Evolutionary conservation across 2,888 invertebrate species (phyloP).

Genomic region (Acanthosoma haemorrhoidale): DNA sequence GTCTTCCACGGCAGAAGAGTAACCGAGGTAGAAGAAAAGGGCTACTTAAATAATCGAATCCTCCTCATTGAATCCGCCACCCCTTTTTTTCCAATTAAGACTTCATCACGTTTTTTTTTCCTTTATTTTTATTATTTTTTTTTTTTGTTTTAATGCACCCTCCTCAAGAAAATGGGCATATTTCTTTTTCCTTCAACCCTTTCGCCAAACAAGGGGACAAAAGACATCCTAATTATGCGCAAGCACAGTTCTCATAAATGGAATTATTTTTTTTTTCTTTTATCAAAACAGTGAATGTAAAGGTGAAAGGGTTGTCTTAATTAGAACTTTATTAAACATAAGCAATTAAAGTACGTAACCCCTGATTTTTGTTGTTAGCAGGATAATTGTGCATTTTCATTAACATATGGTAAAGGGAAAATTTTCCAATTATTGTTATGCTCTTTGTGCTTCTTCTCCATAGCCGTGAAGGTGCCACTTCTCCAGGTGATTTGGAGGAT

Average conservation of each 20-base stretch:
- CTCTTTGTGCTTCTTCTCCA: too few relatives aligned
- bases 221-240: conserved; percentile 27
- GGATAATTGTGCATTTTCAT: too few relatives aligned
- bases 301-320: conserved; percentile 14
- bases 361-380: background rate
- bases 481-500: too few relatives aligned
- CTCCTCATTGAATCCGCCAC: conserved; percentile 21
- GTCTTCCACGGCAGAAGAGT: background rate
- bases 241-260: conserved; percentile 27
- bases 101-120: conserved; percentile 25
- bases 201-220: conserved; percentile 27
- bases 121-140: background rate
- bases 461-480: too few relatives aligned
- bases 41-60: conserved; percentile 27
- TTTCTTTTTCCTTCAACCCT: conserved; percentile 25
- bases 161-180: conserved; percentile 24
- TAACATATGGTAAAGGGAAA: too few relatives aligned
- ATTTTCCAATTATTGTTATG: too few relatives aligned
- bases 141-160: conserved; percentile 27
- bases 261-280: conserved; percentile 22
- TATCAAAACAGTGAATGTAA: conserved; percentile 17
- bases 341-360: background rate
- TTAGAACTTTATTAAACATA: conserved; percentile 6
- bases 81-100: conserved; percentile 27
- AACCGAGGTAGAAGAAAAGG: conserved; percentile 5